Evolutionary conservation across 1,140 invertebrate genomes (phyloP).

Genomic region (Bombus superbus): DNA sequence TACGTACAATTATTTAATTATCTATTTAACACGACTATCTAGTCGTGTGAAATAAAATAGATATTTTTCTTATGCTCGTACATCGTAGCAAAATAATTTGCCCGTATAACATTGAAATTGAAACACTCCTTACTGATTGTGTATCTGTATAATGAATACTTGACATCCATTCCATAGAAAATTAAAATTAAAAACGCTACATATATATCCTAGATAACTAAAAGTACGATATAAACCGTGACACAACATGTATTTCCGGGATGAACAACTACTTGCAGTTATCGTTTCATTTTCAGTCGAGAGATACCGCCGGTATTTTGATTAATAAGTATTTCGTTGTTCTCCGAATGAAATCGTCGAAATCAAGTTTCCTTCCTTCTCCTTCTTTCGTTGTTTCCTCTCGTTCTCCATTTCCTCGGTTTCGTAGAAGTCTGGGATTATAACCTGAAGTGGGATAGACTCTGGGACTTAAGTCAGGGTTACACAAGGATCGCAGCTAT

Average conservation of each 20-base stretch:
- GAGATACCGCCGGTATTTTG: not conserved
- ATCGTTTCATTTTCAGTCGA: not conserved
- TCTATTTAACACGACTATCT: no score
- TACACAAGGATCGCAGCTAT: slow-evolving; percentile 83
- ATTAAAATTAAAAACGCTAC: no score
- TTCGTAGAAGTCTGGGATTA: slow-evolving; percentile 80
- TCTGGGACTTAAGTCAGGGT: slow-evolving; percentile 82
- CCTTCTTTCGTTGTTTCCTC: slow-evolving; percentile 27
- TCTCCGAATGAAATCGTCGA: not conserved
- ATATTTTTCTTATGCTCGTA: no score
- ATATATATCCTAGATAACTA: no score
- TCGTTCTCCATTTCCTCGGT: slow-evolving; percentile 67
- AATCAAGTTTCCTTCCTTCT: slow-evolving; percentile 36
- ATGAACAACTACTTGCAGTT: not conserved
- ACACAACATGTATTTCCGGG: not conserved
- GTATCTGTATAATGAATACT: not conserved
- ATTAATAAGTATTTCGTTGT: slow-evolving; percentile 24
- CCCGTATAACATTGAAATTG: no score
- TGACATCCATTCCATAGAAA: not conserved
- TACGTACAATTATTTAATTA: no score
- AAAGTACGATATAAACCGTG: no score
- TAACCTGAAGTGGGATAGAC: slow-evolving; percentile 80
- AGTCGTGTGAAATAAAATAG: no score
- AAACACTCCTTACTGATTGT: not conserved
- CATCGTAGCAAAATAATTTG: no score